A percentile compares a stretch with the other conserved stretches of the same genome.
These are phyloP conservation scores for Streptopelia turtur DNA, from an alignment of 2,797 vertebrate species.

Conservation along the genomic window DNA sequence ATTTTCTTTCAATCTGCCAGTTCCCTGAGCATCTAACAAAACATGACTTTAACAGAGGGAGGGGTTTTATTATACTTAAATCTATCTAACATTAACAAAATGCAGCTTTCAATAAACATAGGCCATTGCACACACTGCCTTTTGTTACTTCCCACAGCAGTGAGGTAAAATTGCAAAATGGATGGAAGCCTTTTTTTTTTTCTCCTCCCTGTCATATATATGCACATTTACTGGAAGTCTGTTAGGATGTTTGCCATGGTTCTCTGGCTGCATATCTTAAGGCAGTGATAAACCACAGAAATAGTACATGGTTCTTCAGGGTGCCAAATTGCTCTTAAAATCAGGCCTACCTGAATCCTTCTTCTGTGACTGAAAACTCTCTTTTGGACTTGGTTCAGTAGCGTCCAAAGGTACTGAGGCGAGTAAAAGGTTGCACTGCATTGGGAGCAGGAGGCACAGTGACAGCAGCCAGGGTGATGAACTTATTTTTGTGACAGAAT, in stretches of 20 bases:
- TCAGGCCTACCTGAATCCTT: neutral
- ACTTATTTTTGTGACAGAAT: slow-evolving; percentile 33
- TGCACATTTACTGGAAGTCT: neutral
- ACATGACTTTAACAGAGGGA: neutral
- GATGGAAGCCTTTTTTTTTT: neutral
- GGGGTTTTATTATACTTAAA: neutral
- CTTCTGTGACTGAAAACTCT: slow-evolving; percentile 32
- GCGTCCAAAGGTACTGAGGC: neutral
- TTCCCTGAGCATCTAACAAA: neutral
- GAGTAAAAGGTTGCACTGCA: neutral
- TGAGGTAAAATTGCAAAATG: neutral
- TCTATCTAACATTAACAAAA: neutral
- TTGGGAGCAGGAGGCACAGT: neutral
- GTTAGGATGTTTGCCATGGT: neutral
- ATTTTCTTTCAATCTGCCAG: neutral
- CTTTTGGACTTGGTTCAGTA: neutral
- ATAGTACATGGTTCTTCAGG: neutral
- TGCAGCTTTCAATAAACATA: neutral
- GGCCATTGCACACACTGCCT: neutral
- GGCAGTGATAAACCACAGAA: neutral
- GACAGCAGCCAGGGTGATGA: neutral
- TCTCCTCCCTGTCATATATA: neutral
- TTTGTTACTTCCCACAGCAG: neutral
- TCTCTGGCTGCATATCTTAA: neutral
- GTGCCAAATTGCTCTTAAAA: slow-evolving; percentile 24